These are phyloP conservation scores for Crenuchus spilurus DNA, from an alignment of 2,797 vertebrate genomes.

Conservation along the genomic window DNA sequence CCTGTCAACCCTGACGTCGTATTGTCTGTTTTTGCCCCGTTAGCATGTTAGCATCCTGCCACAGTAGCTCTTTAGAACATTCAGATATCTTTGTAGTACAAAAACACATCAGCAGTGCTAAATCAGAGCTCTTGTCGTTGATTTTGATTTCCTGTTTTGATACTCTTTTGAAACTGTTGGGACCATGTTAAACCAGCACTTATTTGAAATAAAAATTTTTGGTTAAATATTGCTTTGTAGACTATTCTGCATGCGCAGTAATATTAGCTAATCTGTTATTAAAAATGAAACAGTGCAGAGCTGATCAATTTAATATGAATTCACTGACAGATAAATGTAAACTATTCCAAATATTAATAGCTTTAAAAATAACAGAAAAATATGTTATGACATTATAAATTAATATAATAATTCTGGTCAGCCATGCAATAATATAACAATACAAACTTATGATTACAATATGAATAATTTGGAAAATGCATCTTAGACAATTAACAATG, in stretches of 20 bases:
- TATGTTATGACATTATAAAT: too few species aligned
- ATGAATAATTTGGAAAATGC: too few species aligned
- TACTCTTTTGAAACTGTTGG: slow-evolving; percentile 46
- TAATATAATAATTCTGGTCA: too few species aligned
- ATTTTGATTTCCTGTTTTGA: slow-evolving; percentile 42
- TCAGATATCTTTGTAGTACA: slow-evolving; percentile 29
- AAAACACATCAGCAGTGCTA: not conserved
- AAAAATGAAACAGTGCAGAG: too few species aligned
- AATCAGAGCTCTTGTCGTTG: slow-evolving; percentile 38
- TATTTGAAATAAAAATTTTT: slow-evolving; percentile 52
- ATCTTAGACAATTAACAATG: too few species aligned
- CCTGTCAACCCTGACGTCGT: slow-evolving; percentile 14
- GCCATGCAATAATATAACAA: too few species aligned
- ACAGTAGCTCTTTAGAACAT: slow-evolving; percentile 27
- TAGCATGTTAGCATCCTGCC: slow-evolving; percentile 29
- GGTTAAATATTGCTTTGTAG: slow-evolving; percentile 32
- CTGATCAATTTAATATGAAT: too few species aligned
- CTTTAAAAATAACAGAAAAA: too few species aligned
- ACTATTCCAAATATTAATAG: too few species aligned
- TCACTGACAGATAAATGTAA: too few species aligned
- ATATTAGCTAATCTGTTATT: not conserved
- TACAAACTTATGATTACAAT: too few species aligned
- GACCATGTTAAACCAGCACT: slow-evolving; percentile 61
- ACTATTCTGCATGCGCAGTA: slow-evolving; percentile 24
- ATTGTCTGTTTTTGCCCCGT: slow-evolving; percentile 36